Evolutionary conservation across 2,797 vertebrate species (phyloP).

Genomic region (Cynopterus sphinx): DNA sequence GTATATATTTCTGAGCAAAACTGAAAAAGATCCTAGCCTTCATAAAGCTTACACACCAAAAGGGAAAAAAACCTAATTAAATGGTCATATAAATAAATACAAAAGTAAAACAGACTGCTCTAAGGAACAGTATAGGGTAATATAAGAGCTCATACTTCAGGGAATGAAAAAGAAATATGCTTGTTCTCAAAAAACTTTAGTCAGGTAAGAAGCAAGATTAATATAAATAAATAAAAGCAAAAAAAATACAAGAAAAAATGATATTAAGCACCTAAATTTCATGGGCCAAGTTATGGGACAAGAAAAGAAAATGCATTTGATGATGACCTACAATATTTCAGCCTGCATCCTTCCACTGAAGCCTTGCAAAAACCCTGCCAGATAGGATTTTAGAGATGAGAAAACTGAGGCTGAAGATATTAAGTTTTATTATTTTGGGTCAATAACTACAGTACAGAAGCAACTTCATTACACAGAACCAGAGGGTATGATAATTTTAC

Average conservation of each 20-base stretch:
- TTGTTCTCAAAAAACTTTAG: background rate
- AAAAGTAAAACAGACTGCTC: background rate
- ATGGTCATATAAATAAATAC: background rate
- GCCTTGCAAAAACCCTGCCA: background rate
- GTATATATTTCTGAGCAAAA: slow-evolving; percentile 48
- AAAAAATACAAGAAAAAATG: background rate
- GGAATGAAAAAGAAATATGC: slow-evolving; percentile 20
- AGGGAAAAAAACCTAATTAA: slow-evolving; percentile 39
- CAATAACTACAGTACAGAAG: background rate
- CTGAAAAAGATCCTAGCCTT: background rate
- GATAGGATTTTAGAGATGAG: background rate
- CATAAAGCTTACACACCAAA: background rate
- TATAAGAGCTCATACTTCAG: background rate
- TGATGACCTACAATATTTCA: background rate
- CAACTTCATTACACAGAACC: background rate
- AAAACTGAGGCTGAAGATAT: background rate
- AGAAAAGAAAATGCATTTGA: background rate
- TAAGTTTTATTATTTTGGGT: background rate
- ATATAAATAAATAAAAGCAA: background rate
- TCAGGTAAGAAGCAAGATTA: background rate
- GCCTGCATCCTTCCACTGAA: background rate
- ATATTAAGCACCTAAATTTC: background rate
- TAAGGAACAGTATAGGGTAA: background rate
- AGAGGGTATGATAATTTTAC: background rate
- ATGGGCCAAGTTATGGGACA: background rate